Conservation (phyloP, 2,797 vertebrate genomes). For the Labeo calbasu region DNA sequence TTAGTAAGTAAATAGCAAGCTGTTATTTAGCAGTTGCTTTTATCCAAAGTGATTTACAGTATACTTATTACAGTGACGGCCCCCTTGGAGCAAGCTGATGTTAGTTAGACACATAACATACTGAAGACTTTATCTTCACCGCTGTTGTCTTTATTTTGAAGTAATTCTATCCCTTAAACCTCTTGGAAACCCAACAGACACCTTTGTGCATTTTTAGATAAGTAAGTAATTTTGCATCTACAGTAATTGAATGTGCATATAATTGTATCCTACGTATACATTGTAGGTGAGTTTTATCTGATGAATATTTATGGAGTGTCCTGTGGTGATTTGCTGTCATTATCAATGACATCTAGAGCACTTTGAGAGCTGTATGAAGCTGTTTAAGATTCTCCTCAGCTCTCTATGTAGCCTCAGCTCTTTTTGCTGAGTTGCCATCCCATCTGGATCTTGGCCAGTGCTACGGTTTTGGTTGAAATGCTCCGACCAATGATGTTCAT, state of each 20-base stretch:
- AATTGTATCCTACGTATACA: background rate
- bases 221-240: background rate
- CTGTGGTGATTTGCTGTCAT: constrained; percentile 7
- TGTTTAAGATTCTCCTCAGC: constrained; percentile 41
- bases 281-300: background rate
- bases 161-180: background rate
- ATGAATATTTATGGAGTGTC: background rate
- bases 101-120: background rate
- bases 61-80: background rate
- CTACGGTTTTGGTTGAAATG: constrained; percentile 15
- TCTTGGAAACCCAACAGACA: background rate
- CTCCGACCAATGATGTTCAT: background rate
- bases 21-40: constrained; percentile 9
- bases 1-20: background rate
- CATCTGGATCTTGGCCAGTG: constrained; percentile 23
- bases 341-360: background rate
- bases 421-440: constrained; percentile 33
- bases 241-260: background rate
- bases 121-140: background rate
- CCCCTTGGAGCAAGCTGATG: background rate
- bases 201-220: background rate
- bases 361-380: background rate
- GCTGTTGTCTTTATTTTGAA: constrained; percentile 1
- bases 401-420: background rate
- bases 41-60: constrained; percentile 10